Conservation (phyloP, 23 tunicate species). For the Trididemnum nubilum region DNA sequence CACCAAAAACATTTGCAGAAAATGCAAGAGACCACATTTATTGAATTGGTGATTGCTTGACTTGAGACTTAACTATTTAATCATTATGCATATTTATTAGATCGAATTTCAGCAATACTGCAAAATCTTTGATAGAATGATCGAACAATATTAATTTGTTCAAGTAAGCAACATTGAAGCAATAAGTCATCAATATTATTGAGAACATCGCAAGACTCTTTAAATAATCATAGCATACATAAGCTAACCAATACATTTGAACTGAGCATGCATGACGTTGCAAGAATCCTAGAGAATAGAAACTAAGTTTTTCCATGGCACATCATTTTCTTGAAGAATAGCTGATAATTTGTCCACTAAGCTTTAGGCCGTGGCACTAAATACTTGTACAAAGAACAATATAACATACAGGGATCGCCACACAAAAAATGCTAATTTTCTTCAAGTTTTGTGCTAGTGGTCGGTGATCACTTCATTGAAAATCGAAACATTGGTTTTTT, state of each 20-base stretch:
- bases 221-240: neutral
- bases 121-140: neutral
- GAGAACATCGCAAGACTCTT: neutral
- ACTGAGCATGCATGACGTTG: neutral
- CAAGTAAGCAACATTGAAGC: neutral
- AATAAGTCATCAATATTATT: neutral
- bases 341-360: neutral
- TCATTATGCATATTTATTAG: neutral
- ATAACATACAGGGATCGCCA: neutral
- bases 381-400: no score
- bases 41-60: neutral
- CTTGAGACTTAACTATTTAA: neutral
- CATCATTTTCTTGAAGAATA: neutral
- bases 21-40: neutral
- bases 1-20: neutral
- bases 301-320: slow-evolving; percentile 15
- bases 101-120: neutral
- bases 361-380: neutral
- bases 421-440: neutral
- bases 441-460: neutral
- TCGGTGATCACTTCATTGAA: neutral
- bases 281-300: slow-evolving; percentile 15
- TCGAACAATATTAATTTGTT: neutral
- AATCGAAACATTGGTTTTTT: neutral
- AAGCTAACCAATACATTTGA: neutral